Base-by-base conservation (phyloP, 2,888 invertebrate genomes). In the Nasonovia ribisnigri region DNA sequence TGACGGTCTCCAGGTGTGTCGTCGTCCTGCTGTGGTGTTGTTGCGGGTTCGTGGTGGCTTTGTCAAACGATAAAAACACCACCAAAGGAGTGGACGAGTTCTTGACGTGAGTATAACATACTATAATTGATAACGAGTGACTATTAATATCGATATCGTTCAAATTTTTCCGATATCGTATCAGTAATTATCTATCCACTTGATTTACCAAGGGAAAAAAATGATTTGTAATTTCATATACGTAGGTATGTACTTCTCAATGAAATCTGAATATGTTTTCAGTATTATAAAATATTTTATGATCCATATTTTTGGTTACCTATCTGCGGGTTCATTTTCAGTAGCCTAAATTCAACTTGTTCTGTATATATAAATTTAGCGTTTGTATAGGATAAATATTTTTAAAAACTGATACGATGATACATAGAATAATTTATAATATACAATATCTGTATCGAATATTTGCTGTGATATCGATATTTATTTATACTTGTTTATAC, bases 71-170 rank as follows among this genome's bases (percentile, higher is more conserved):
- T 0, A 8, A 42, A 67, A 87, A 87, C 36, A 1, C 87, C 67
- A 87, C 92, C 67, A 67, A 51, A 88, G 88, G 92, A 42, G 92
- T 92, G 29, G 92, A 92, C 92, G 92, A 92, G 48, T 92, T 92
- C 43, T 77, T 92, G 51, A 42, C 92, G 92, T 92, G 29, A 92
- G 92, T 67, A 86, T 36, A 43, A 51, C 13, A 36, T 0, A 3
- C 29, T 29, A 16, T 11, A 29, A 36, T 88, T 88, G 54, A 2
- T 3, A 10, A 11, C n/a, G n/a, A n/a, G n/a, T 57, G 60, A 11
- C 29, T 2, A 20, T 87, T n/a, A 54, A 4, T 54, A 24, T 54
- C 10, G 20, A 20, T 36, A 77, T 77, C 36, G 8, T 67, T n/a
- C n/a, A 77, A 77, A 77, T n/a, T n/a, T n/a, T n/a, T n/a, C n/a